A percentile compares a stretch with the other conserved stretches of the same genome.
Conservation (phyloP, 2,797 vertebrate species). For the Pterois miles region DNA sequence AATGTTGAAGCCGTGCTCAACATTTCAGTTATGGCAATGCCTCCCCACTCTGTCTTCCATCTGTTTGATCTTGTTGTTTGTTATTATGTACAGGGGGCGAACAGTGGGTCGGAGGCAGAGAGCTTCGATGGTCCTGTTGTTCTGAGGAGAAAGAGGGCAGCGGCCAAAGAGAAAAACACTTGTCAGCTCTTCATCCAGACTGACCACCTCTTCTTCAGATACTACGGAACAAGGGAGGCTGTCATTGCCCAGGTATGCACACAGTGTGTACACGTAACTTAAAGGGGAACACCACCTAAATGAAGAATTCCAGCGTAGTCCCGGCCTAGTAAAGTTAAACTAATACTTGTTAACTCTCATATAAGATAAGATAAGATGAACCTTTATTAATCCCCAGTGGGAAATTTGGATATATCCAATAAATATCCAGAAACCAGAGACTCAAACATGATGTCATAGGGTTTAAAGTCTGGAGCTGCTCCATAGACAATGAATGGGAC, state of each 20-base stretch:
- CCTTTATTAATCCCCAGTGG: no score
- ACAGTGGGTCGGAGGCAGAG: slow-evolving; percentile 52
- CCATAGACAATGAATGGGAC: no score
- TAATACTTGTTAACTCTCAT: no score
- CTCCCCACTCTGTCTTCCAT: background rate
- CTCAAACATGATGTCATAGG: no score
- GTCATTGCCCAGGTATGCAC: slow-evolving; percentile 93
- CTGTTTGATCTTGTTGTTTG: background rate
- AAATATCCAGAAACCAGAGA: no score
- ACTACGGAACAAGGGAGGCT: slow-evolving; percentile 91
- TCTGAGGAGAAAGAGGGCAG: slow-evolving; percentile 90
- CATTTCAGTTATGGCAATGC: background rate
- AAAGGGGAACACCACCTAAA: no score
- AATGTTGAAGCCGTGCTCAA: background rate
- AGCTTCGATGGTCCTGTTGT: slow-evolving; percentile 84
- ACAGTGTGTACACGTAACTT: background rate
- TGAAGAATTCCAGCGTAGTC: no score
- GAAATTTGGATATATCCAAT: no score
- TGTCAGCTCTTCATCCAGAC: slow-evolving; percentile 98
- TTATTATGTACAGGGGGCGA: slow-evolving; percentile 53
- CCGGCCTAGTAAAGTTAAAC: no score
- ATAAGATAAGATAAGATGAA: no score
- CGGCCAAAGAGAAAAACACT: slow-evolving; percentile 91
- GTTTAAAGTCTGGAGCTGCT: no score
- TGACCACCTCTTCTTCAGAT: slow-evolving; percentile 91